Base-by-base conservation (phyloP, 2,113 vertebrate genomes). In the Calidris pugnax region DNA sequence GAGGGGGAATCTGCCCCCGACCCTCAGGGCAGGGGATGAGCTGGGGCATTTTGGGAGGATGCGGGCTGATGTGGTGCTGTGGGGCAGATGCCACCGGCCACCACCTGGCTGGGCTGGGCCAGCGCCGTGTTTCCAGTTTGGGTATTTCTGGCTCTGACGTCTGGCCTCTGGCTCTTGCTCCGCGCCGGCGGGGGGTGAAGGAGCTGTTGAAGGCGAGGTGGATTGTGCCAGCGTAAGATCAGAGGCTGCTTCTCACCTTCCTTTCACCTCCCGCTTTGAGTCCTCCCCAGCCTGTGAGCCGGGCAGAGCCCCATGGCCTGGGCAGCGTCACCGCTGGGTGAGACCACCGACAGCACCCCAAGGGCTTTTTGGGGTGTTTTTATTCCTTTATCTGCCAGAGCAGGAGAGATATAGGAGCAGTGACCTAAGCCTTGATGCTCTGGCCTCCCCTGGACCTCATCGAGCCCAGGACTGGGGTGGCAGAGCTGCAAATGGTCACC, bases 401-500 rank as follows among this genome's bases (percentile, higher is more conserved):
- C 51, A 43, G 64, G 27, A 75, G 41, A 47, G 16, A 50, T 0
- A 0, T 51, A 45, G 35, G 14, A 51, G 14, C 1, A 2, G 12
- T 18, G 57, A 50, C 19, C 55, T 17, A 37, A 16, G 48, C 20
- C 53, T 59, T 35, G 35, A 39, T 82, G 71, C 53, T n/a, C 71
- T 10, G 23, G 17, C 12, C 23, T 50, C 48, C 12, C 0, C 28
- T 0, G 2, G 55, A 6, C 5, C 3, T 45, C 2, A 0, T 21
- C 3, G 37, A 37, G 18, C 33, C 35, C 63, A 56, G 67, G 21
- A 48, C 41, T 5, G 2, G 6, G 0, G 2, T 24, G 55, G 23
- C 71, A 43, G 72, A 41, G 50, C 13, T 62, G 57, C 33, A 56
- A 56, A 1, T 6, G 78, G 10, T 30, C 66, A 64, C 26, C 50